These are phyloP conservation scores for Pemphigus obesinymphae DNA, from an alignment of 1,140 invertebrate species.

Conservation along the genomic window DNA sequence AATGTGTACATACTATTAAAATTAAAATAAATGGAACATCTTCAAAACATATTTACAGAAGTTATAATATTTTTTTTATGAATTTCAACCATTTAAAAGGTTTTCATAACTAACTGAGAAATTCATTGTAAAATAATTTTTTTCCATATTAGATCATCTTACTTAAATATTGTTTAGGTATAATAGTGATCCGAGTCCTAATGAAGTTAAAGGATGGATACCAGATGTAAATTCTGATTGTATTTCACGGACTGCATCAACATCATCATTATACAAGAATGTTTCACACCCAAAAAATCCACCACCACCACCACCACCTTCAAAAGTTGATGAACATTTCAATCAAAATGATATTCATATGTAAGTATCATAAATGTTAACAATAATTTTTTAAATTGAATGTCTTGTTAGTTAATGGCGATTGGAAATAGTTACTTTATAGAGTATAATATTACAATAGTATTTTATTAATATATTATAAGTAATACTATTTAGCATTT, in stretches of 20 bases:
- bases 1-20: too few relatives aligned
- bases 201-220: slow-evolving; percentile 31
- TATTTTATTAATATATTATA: too few relatives aligned
- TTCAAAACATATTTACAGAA: too few relatives aligned
- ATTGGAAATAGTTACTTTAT: too few relatives aligned
- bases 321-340: slow-evolving; percentile 4
- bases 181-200: slow-evolving; percentile 33
- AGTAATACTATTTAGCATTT: too few relatives aligned
- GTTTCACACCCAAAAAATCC: background rate
- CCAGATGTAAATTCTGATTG: slow-evolving; percentile 12
- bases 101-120: background rate
- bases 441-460: too few relatives aligned
- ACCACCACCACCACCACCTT: background rate
- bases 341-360: background rate
- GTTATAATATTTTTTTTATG: too few relatives aligned
- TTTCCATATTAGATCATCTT: background rate
- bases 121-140: background rate
- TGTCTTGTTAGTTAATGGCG: too few relatives aligned
- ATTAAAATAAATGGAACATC: too few relatives aligned
- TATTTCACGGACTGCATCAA: slow-evolving; percentile 14
- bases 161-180: background rate
- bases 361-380: background rate
- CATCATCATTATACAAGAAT: slow-evolving; percentile 20
- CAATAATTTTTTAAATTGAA: background rate
- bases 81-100: too few relatives aligned